phyloP scores from a whole-genome alignment of 2,797 vertebrate genomes.

The Alauda arvensis region DNA sequence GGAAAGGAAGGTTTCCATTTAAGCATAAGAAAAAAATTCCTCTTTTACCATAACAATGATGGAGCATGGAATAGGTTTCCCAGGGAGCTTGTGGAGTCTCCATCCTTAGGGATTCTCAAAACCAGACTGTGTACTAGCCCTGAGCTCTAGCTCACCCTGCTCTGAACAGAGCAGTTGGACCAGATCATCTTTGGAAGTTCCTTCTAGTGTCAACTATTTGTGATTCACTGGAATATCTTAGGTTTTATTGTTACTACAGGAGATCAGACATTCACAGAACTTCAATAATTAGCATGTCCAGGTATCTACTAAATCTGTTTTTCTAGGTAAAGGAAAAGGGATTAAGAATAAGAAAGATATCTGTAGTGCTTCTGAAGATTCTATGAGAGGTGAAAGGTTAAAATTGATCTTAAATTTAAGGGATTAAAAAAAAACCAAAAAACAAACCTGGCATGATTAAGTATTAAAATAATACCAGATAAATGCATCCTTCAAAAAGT shows the following conservation, averaged over 20 bases:
- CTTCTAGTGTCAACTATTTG: background rate
- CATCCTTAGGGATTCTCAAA: background rate
- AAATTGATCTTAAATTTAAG: background rate
- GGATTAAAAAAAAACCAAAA: background rate
- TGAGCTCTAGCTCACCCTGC: background rate
- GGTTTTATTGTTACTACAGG: background rate
- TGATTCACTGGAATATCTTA: background rate
- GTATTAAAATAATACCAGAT: background rate
- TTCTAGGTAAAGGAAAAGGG: background rate
- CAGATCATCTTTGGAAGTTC: rapidly evolving
- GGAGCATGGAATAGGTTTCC: background rate
- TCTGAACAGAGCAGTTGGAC: background rate
- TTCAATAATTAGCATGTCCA: background rate
- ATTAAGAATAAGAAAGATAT: background rate
- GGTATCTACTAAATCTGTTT: background rate
- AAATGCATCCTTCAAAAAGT: background rate
- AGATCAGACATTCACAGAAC: background rate
- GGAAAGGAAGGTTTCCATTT: background rate
- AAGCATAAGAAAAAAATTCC: background rate
- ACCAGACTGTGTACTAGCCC: background rate
- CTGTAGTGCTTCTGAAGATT: background rate
- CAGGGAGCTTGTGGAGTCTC: background rate
- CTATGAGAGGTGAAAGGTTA: background rate
- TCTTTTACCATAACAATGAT: background rate
- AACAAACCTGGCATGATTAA: background rate